Evolutionary conservation across 2,797 vertebrate genomes (phyloP).

Genomic region (Danionella dracula): DNA sequence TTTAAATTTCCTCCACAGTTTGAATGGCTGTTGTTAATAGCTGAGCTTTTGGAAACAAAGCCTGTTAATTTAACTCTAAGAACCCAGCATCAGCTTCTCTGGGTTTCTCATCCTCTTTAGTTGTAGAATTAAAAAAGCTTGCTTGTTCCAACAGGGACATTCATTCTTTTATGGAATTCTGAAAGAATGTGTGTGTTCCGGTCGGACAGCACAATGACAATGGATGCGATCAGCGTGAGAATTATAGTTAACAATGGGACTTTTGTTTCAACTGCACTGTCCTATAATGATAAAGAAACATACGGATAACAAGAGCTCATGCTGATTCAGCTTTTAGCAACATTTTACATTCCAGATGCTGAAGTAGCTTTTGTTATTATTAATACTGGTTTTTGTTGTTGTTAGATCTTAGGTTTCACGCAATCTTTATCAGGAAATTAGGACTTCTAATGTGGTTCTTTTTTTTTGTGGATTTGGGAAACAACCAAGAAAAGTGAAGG

Average conservation of each 20-base stretch:
- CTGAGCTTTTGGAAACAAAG: not conserved
- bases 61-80: slow-evolving; percentile 5
- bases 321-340: not conserved
- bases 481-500: no score
- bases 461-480: no score
- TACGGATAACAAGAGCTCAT: slow-evolving; percentile 5
- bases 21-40: not conserved
- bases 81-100: not conserved
- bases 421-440: no score
- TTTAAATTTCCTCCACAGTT: slow-evolving; percentile 5
- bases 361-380: no score
- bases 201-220: slow-evolving; percentile 31
- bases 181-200: slow-evolving; percentile 38
- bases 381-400: no score
- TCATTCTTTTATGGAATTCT: slow-evolving; percentile 39
- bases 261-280: slow-evolving; percentile 31
- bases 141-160: slow-evolving; percentile 24
- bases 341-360: no score
- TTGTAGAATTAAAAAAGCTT: slow-evolving; percentile 7
- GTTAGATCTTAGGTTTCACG: no score
- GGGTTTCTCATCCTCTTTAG: not conserved
- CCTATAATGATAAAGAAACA: slow-evolving; percentile 34
- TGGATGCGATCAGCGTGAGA: slow-evolving; percentile 36
- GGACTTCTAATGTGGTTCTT: no score
- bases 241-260: slow-evolving; percentile 35